These are phyloP conservation scores for Seriola rivoliana DNA, from an alignment of 2,113 vertebrate genomes.

Conservation along the genomic window DNA sequence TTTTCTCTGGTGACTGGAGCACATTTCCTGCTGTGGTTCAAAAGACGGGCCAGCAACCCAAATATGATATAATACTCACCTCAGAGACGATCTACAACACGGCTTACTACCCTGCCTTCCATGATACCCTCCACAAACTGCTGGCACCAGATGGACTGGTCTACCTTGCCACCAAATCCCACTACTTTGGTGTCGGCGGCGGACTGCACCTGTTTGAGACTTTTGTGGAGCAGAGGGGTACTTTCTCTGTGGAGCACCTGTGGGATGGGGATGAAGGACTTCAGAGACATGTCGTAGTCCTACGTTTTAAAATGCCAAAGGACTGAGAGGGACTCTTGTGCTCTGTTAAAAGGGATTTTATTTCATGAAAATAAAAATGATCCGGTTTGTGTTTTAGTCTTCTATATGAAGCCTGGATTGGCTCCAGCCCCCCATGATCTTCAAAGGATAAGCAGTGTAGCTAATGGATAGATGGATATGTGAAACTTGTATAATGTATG, in stretches of 20 bases:
- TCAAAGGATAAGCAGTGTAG: too few species aligned
- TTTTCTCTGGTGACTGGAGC: constrained; percentile 96
- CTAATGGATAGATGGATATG: too few species aligned
- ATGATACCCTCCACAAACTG: constrained; percentile 86
- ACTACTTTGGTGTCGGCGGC: constrained; percentile 97
- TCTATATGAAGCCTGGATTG: background rate
- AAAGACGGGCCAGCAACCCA: constrained; percentile 73
- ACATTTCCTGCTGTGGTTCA: constrained; percentile 86
- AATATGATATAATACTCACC: constrained; percentile 93
- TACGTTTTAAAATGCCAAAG: constrained; percentile 85
- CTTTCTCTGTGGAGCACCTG: constrained; percentile 85
- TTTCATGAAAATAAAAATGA: background rate
- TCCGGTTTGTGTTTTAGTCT: background rate
- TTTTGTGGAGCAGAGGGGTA: constrained; percentile 85
- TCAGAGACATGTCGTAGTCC: constrained; percentile 88
- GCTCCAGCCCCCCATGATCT: too few species aligned
- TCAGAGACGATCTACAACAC: constrained; percentile 97
- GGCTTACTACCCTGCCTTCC: constrained; percentile 87
- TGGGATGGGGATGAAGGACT: constrained; percentile 90
- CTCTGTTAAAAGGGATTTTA: background rate
- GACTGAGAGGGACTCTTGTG: background rate
- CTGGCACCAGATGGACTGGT: constrained; percentile 85
- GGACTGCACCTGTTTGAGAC: constrained; percentile 90
- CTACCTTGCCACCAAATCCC: constrained; percentile 92
- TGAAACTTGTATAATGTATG: background rate